These are phyloP conservation scores for Ormyrus nitidulus DNA, from an alignment of 2,888 invertebrate genomes.

Conservation along the genomic window DNA sequence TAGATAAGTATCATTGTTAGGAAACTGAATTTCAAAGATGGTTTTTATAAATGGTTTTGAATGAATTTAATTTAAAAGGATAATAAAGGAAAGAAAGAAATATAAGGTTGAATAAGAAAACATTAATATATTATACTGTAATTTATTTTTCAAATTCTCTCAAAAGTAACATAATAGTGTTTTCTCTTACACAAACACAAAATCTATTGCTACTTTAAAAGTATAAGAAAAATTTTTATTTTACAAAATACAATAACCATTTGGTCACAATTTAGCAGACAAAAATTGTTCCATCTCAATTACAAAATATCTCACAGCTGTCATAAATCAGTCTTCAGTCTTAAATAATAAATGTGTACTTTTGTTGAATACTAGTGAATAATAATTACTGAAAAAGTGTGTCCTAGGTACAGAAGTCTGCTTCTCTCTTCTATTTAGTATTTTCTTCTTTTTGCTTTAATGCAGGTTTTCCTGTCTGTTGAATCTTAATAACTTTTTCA, in stretches of 20 bases:
- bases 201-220: neutral
- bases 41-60: neutral
- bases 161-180: neutral
- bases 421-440: slow-evolving; percentile 65
- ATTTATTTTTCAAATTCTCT: slow-evolving; percentile 23
- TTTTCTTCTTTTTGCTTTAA: slow-evolving; percentile 55
- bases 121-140: neutral
- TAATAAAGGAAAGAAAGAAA: neutral
- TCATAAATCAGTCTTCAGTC: neutral
- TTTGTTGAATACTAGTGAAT: slow-evolving; percentile 23
- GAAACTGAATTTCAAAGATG: neutral
- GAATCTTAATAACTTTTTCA: slow-evolving; percentile 65
- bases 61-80: neutral
- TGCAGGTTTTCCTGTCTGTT: slow-evolving; percentile 68
- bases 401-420: slow-evolving; percentile 3
- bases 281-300: neutral
- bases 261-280: slow-evolving; percentile 24
- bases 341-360: slow-evolving; percentile 5
- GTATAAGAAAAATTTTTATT: neutral
- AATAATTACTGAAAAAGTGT: slow-evolving; percentile 4
- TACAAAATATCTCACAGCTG: neutral
- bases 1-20: neutral
- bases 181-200: neutral
- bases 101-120: slow-evolving; percentile 2
- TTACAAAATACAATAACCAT: neutral